Evolutionary conservation across 1,140 invertebrate genomes (phyloP).

Genomic region (Pseudomyrmex cubaensis): DNA sequence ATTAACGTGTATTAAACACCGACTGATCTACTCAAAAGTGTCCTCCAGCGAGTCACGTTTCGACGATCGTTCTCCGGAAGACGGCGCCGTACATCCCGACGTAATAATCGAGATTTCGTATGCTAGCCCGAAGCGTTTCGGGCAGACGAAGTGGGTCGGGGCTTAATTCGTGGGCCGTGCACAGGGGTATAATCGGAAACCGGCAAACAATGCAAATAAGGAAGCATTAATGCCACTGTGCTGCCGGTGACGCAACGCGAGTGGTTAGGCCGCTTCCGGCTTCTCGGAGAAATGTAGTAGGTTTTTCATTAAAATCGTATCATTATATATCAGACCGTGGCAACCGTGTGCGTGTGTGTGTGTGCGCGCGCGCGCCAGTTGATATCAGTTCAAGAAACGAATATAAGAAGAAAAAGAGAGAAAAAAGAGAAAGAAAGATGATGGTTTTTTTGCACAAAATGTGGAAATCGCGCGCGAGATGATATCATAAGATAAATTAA

Average conservation of each 20-base stretch:
- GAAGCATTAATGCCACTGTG: constrained; percentile 62
- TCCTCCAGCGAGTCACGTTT: constrained; percentile 65
- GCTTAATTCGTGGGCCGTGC: constrained; percentile 78
- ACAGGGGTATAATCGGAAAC: constrained; percentile 77
- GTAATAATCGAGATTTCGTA: constrained; percentile 76
- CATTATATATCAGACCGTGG: constrained; percentile 1
- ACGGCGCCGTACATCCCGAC: constrained; percentile 46
- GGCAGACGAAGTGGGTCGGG: constrained; percentile 71
- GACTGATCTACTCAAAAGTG: background rate
- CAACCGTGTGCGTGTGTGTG: background rate
- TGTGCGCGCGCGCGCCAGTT: background rate
- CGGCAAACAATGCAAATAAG: constrained; percentile 78
- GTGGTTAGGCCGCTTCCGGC: constrained; percentile 70
- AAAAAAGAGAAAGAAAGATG: background rate
- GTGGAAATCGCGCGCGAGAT: background rate
- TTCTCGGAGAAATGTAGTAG: constrained; percentile 43
- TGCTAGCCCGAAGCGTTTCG: constrained; percentile 76
- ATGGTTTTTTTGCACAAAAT: background rate
- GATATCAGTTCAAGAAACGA: constrained; percentile 9
- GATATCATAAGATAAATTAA: background rate
- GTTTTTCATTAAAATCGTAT: constrained; percentile 65
- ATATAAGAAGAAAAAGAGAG: no score
- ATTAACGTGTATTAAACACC: constrained; percentile 9
- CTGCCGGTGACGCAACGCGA: constrained; percentile 73
- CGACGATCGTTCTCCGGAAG: constrained; percentile 49